Base-by-base conservation (phyloP, 2,888 invertebrate species). In the Tanypteryx hageni region DNA sequence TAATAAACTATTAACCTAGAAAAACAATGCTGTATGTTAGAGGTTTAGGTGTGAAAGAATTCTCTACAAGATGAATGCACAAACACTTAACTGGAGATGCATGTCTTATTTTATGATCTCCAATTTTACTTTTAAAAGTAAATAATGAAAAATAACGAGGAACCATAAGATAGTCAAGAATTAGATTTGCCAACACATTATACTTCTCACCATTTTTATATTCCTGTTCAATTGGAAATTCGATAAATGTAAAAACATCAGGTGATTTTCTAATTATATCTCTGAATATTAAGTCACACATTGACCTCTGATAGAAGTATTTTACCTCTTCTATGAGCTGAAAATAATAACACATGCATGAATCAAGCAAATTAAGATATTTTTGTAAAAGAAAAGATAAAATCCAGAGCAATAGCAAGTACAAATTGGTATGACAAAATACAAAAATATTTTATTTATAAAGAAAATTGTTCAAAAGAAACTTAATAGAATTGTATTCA, bases 271-370 rank as follows among this genome's bases (percentile, higher is more conserved):
- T 61, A 10, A 86, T 11, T 61, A 31, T 61, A 14, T 64, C 86
- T 31, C 61, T 86, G 31, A 86, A 86, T 27, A 86, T 27, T 31
- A 86, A 86, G 61, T 86, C 86, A 86, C 86, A 86, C 18, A 61
- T 27, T 16, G 61, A 31, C 31, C 86, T 59, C 31, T 64, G 86
- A 18, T 86, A 31, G 18, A 31, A 86, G 31, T 61, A 31, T 16
- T 61, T 61, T 10, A 86, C 44, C 31, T 86, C 86, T 86, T 86
- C 86, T 31, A 16, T 18, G 31, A 61, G 1, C 86, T 86, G 61
- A 14, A 86, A 86, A 18, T 56, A 56, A 56, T 31, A 57, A 56
- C 56, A 0, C 16, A 18, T 22, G 27, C 4, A 7, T 64, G 11
- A 10, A 11, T 18, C 0, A 64, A 64, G 5, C 7, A 64, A 64